These are phyloP conservation scores for Phrixothrix hirtus DNA, from an alignment of 2,888 invertebrate species.

Conservation along the genomic window DNA sequence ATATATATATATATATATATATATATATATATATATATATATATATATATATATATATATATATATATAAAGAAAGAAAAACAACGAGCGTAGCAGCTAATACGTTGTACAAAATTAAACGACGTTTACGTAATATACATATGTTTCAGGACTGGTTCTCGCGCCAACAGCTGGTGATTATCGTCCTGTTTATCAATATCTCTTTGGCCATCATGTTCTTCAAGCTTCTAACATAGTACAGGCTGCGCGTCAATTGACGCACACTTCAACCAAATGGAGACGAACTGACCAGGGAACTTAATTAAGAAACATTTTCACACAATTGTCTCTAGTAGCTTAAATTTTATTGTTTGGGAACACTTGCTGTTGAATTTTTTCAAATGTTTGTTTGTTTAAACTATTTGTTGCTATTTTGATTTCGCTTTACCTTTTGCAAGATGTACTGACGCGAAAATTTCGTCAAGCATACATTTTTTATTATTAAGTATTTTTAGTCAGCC, in stretches of 20 bases:
- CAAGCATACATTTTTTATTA: too few relatives aligned
- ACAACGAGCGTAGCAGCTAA: too few relatives aligned
- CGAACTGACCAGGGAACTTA: constrained; percentile 35
- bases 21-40: too few relatives aligned
- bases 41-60: too few relatives aligned
- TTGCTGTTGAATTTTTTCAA: constrained; percentile 54
- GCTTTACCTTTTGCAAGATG: too few relatives aligned
- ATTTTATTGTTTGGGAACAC: constrained; percentile 48
- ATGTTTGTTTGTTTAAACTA: constrained; percentile 45
- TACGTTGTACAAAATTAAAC: too few relatives aligned
- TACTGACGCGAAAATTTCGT: too few relatives aligned
- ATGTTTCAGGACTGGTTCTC: constrained; percentile 91
- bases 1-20: too few relatives aligned
- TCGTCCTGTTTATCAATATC: constrained; percentile 92
- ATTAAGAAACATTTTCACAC: constrained; percentile 43
- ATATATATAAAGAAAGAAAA: too few relatives aligned
- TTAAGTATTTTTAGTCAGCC: too few relatives aligned
- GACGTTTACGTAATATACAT: too few relatives aligned
- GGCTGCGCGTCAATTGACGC: constrained; percentile 56
- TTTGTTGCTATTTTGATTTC: too few relatives aligned
- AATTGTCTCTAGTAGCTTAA: constrained; percentile 19
- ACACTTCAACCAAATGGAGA: constrained; percentile 14
- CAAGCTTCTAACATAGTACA: constrained; percentile 91
- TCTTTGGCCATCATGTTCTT: constrained; percentile 94
- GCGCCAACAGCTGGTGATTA: constrained; percentile 90